Conservation (phyloP, 2,888 invertebrate species). For the Theodoxus fluviatilis region DNA sequence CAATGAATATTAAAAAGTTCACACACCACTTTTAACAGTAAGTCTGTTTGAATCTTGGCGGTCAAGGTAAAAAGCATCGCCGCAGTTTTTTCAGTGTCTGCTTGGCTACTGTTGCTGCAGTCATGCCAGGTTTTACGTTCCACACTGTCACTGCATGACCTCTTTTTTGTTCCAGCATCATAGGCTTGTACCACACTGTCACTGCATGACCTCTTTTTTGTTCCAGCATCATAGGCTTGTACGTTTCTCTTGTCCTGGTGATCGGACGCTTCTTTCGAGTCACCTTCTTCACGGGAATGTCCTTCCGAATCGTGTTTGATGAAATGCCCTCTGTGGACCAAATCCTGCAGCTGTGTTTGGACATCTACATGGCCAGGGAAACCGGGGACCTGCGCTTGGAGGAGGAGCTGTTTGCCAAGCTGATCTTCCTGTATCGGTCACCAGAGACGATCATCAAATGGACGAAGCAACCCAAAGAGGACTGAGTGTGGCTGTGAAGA, state of each 20-base stretch:
- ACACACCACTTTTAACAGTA: too few species aligned
- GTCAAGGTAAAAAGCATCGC: too few species aligned
- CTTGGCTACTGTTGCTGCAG: too few species aligned
- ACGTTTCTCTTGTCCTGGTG: constrained; percentile 92
- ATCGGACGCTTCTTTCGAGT: constrained; percentile 88
- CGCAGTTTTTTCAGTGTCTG: too few species aligned
- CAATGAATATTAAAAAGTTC: too few species aligned
- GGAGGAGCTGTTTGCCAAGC: constrained; percentile 96
- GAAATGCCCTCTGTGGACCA: constrained; percentile 72
- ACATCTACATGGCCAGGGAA: constrained; percentile 82
- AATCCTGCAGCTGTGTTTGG: constrained; percentile 69
- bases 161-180: constrained; percentile 75
- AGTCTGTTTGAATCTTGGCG: too few species aligned
- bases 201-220: too few species aligned
- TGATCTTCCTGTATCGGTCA: constrained; percentile 94
- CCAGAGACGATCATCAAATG: constrained; percentile 91
- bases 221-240: constrained; percentile 89
- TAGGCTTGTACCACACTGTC: constrained; percentile 95
- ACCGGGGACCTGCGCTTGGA: constrained; percentile 89
- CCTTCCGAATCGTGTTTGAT: constrained; percentile 76
- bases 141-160: too few species aligned
- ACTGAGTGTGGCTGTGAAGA: too few species aligned
- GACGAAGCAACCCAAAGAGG: too few species aligned
- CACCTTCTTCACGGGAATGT: constrained; percentile 83
- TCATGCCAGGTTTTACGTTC: too few species aligned